phyloP scores from a whole-genome alignment of 1,140 invertebrate species.

The Meloidogyne hapla region DNA sequence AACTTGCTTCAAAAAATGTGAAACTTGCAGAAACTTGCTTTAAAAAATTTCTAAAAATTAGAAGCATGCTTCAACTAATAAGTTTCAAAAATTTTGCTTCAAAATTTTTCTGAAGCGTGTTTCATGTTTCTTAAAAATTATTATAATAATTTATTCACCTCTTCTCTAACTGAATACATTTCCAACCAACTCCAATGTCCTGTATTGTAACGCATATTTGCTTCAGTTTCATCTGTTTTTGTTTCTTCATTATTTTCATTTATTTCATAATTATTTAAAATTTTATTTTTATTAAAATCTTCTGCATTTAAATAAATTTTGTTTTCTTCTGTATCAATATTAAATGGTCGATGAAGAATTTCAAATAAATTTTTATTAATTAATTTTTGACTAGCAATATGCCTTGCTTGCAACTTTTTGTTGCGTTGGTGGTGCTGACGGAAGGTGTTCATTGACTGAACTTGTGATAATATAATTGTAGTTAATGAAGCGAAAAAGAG shows the following conservation, averaged over 20 bases:
- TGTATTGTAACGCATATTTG: neutral
- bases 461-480: neutral
- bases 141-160: neutral
- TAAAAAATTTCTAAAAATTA: too few relatives aligned
- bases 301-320: neutral
- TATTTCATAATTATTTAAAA: neutral
- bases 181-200: neutral
- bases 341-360: neutral
- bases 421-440: neutral
- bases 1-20: too few relatives aligned
- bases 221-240: too few relatives aligned
- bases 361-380: neutral
- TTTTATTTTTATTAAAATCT: neutral
- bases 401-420: neutral
- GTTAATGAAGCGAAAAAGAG: too few relatives aligned
- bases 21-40: too few relatives aligned
- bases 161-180: neutral
- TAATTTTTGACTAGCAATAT: neutral
- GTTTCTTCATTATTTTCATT: neutral
- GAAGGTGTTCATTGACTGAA: neutral
- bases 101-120: too few relatives aligned
- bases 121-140: too few relatives aligned
- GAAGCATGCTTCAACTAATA: too few relatives aligned
- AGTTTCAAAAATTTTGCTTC: too few relatives aligned
- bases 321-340: neutral